Conservation (phyloP, 2,113 vertebrate genomes). For the Gymnobelideus leadbeateri region DNA sequence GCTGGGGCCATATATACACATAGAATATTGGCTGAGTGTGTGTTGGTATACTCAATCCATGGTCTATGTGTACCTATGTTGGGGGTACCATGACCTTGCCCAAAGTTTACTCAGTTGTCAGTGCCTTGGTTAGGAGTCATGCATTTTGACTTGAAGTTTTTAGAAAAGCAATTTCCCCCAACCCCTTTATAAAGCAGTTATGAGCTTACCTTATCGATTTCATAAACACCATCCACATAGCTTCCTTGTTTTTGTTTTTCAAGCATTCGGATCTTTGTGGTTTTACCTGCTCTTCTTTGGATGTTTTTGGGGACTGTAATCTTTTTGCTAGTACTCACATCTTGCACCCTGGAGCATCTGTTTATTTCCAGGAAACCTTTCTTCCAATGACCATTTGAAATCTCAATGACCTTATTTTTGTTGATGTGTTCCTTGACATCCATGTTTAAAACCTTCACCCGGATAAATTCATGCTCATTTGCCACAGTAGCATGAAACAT, state of each 20-base stretch:
- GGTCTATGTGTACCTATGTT: neutral
- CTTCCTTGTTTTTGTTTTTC: neutral
- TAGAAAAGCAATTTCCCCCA: neutral
- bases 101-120: neutral
- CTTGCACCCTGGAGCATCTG: neutral
- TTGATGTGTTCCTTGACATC: constrained; percentile 40
- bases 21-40: neutral
- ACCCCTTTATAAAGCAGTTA: neutral
- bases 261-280: constrained; percentile 38
- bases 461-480: constrained; percentile 5
- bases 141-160: neutral
- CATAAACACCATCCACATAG: constrained; percentile 48
- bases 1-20: neutral
- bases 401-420: neutral
- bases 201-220: constrained; percentile 37
- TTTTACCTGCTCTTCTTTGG: constrained; percentile 24
- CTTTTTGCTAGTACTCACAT: neutral
- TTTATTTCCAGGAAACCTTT: constrained; percentile 52
- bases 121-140: neutral
- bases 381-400: neutral
- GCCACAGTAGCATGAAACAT: constrained; percentile 65
- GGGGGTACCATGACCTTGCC: neutral
- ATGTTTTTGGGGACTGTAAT: neutral
- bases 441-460: constrained; percentile 57
- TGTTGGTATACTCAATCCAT: neutral